phyloP scores from a whole-genome alignment of 2,113 vertebrate genomes.

The Danionella cerebrum region DNA sequence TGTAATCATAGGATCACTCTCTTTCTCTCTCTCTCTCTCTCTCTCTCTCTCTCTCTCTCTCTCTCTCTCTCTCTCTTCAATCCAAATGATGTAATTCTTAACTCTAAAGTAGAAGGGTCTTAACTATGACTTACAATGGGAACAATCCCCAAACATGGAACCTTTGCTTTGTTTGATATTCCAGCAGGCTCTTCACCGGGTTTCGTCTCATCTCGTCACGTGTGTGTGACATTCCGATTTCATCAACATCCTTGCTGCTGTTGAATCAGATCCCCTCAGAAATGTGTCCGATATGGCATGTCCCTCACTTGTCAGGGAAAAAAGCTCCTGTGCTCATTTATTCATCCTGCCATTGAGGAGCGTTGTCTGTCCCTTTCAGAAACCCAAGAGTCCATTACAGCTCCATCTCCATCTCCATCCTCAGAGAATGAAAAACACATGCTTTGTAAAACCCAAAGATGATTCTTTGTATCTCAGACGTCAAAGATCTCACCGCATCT shows the following conservation, averaged over 20 bases:
- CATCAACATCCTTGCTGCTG: constrained; percentile 72
- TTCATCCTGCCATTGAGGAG: constrained; percentile 51
- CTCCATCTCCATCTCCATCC: constrained; percentile 50
- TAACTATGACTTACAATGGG: no score
- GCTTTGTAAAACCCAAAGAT: no score
- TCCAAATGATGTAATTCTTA: no score
- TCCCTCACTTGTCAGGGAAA: constrained; percentile 70
- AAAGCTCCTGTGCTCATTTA: constrained; percentile 68
- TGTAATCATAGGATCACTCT: no score
- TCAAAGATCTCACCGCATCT: no score
- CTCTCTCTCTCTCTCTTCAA: no score
- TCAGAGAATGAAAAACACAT: no score
- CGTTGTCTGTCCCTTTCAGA: constrained; percentile 35
- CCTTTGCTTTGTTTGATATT: no score
- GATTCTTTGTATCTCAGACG: no score
- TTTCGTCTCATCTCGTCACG: constrained; percentile 70
- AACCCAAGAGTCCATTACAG: constrained; percentile 42
- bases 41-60: no score
- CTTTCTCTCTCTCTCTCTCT: no score
- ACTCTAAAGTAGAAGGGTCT: no score
- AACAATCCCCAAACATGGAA: not conserved
- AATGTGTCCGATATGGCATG: constrained; percentile 63
- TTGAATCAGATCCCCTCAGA: constrained; percentile 75
- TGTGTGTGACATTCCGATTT: constrained; percentile 71
- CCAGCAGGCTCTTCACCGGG: constrained; percentile 61